Evolutionary conservation across 2,888 invertebrate genomes (phyloP).

Genomic region (Lithodes maja): DNA sequence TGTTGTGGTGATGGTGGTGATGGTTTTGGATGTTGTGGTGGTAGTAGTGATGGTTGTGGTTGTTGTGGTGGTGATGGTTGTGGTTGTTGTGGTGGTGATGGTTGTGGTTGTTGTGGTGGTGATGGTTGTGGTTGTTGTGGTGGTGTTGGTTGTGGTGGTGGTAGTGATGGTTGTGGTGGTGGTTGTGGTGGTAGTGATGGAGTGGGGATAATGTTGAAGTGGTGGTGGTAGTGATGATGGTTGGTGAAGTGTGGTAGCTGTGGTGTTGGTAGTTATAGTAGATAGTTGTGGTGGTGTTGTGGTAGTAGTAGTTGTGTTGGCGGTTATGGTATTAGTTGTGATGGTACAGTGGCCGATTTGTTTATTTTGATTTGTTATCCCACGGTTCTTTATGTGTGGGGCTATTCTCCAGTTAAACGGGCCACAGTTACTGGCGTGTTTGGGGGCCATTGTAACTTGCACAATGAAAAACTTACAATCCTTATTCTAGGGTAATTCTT

Average conservation of each 20-base stretch:
- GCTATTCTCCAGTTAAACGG: too few species aligned
- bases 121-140: background rate
- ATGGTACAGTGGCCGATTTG: too few species aligned
- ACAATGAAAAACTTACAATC: too few species aligned
- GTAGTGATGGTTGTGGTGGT: background rate
- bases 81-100: background rate
- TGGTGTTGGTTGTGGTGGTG: background rate
- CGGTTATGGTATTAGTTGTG: too few species aligned
- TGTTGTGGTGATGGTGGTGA: background rate
- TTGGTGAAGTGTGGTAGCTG: background rate
- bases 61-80: background rate
- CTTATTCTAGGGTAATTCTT: too few species aligned
- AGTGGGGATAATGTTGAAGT: background rate
- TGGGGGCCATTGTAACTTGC: too few species aligned
- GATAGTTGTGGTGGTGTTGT: background rate
- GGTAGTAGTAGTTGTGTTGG: too few species aligned
- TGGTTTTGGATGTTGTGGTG: background rate
- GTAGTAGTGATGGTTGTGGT: background rate
- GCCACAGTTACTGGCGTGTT: too few species aligned
- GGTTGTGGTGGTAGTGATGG: background rate
- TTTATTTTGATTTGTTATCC: too few species aligned
- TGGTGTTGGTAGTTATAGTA: background rate
- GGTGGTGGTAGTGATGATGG: background rate
- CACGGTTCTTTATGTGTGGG: too few species aligned
- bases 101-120: background rate